These are phyloP conservation scores for Lampris incognitus DNA, from an alignment of 2,113 vertebrate species.

Conservation along the genomic window DNA sequence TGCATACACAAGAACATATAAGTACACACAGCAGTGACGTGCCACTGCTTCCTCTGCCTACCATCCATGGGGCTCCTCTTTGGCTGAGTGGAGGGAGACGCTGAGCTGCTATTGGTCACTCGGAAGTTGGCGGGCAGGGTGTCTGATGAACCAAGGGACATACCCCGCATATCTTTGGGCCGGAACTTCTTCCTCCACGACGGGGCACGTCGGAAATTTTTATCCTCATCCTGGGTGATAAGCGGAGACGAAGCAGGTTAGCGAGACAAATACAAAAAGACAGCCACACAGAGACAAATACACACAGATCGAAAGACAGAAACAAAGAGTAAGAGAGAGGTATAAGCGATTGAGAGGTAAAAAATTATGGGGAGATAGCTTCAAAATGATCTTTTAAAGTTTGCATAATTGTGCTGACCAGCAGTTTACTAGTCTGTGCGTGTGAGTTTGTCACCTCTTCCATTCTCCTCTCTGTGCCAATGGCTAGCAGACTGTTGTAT, in stretches of 20 bases:
- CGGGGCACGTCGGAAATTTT: conserved; percentile 94
- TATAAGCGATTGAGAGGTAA: neutral
- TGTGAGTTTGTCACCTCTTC: conserved; percentile 87
- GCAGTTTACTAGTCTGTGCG: neutral
- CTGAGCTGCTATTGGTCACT: conserved; percentile 87
- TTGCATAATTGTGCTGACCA: neutral
- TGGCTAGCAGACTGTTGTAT: conserved; percentile 89
- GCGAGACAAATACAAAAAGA: too few species aligned
- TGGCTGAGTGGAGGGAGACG: conserved; percentile 92
- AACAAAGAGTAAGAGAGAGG: too few species aligned
- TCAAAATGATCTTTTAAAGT: neutral
- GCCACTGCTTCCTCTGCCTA: conserved; percentile 62
- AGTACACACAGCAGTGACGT: neutral
- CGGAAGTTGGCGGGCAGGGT: conserved; percentile 96
- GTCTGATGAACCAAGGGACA: conserved; percentile 89
- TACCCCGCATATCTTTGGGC: conserved; percentile 94
- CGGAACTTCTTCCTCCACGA: conserved; percentile 98
- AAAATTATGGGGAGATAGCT: neutral
- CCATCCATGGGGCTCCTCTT: conserved; percentile 97
- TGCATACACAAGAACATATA: neutral
- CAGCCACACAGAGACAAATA: too few species aligned
- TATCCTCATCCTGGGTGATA: conserved; percentile 90
- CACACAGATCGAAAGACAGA: too few species aligned
- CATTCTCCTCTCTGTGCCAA: conserved; percentile 91
- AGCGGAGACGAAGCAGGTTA: too few species aligned